Evolutionary conservation across 2,888 invertebrate genomes (phyloP).

Genomic region (Epicampocera succincta): DNA sequence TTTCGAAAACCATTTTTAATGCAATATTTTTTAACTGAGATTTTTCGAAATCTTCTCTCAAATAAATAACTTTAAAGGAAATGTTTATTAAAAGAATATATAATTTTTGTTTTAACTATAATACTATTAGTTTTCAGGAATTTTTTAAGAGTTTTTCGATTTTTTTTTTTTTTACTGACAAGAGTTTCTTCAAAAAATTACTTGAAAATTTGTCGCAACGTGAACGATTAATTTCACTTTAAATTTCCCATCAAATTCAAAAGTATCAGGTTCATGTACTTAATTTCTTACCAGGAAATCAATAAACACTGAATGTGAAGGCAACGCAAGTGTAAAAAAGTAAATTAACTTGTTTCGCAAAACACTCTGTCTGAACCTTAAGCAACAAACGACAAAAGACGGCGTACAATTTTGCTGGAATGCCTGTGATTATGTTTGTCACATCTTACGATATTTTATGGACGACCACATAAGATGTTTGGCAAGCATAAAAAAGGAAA

Average conservation of each 20-base stretch:
- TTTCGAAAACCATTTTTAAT: no score
- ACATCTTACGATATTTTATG: slow-evolving; percentile 47
- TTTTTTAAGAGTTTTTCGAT: no score
- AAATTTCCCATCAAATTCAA: background rate
- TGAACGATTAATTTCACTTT: background rate
- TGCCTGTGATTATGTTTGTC: slow-evolving; percentile 46
- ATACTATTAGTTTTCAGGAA: no score
- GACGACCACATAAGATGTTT: slow-evolving; percentile 28
- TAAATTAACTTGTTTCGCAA: slow-evolving; percentile 50
- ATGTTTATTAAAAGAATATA: no score
- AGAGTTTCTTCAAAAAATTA: no score
- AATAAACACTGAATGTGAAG: slow-evolving; percentile 39
- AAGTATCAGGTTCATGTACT: background rate
- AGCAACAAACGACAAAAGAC: background rate
- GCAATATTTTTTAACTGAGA: no score
- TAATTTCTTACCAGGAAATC: slow-evolving; percentile 40
- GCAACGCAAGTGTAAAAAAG: slow-evolving; percentile 23
- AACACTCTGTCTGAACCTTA: slow-evolving; percentile 23
- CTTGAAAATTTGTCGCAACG: background rate
- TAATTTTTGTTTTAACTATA: no score
- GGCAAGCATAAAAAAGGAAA: slow-evolving; percentile 13
- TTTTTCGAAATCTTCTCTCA: no score
- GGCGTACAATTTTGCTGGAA: slow-evolving; percentile 18
- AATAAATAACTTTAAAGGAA: no score
- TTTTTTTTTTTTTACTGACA: no score